A percentile compares a stretch with the other conserved stretches of the same genome.
These are phyloP conservation scores for Villa cingulata DNA, from an alignment of 2,888 invertebrate genomes.

Conservation along the genomic window DNA sequence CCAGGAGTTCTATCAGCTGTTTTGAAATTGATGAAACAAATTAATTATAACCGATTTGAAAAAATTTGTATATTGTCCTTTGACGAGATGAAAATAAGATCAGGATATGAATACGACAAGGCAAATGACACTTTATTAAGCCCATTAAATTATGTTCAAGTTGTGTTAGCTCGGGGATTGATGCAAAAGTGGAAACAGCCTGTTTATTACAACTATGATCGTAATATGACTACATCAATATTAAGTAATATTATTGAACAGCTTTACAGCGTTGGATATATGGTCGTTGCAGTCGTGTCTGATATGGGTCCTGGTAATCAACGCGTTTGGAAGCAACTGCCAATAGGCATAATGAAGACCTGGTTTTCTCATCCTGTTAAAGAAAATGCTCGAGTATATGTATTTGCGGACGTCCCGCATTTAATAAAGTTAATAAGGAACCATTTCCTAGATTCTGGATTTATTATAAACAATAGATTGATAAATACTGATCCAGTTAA, in stretches of 20 bases:
- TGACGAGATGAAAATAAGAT: too few relatives aligned
- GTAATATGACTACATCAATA: conserved; percentile 14
- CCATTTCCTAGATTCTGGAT: conserved; percentile 1
- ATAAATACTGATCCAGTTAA: not conserved
- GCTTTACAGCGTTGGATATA: conserved; percentile 16
- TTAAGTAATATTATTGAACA: conserved; percentile 12
- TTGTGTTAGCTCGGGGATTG: too few relatives aligned
- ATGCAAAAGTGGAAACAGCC: conserved; percentile 11
- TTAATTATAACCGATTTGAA: too few relatives aligned
- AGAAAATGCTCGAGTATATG: not conserved
- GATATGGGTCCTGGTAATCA: conserved; percentile 14
- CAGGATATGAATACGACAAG: too few relatives aligned
- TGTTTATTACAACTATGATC: conserved; percentile 19
- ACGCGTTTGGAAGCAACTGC: not conserved
- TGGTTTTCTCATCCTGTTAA: not conserved
- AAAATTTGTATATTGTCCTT: too few relatives aligned
- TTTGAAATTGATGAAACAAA: too few relatives aligned
- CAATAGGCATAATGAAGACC: not conserved
- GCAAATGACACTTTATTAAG: too few relatives aligned
- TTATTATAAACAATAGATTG: not conserved
- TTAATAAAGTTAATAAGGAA: not conserved
- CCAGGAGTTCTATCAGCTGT: too few relatives aligned
- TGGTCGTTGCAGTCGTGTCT: conserved; percentile 18
- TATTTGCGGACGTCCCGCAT: not conserved
- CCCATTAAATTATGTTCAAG: too few relatives aligned